Evolutionary conservation across 2,113 vertebrate species (phyloP).

Genomic region (Sturnus vulgaris): DNA sequence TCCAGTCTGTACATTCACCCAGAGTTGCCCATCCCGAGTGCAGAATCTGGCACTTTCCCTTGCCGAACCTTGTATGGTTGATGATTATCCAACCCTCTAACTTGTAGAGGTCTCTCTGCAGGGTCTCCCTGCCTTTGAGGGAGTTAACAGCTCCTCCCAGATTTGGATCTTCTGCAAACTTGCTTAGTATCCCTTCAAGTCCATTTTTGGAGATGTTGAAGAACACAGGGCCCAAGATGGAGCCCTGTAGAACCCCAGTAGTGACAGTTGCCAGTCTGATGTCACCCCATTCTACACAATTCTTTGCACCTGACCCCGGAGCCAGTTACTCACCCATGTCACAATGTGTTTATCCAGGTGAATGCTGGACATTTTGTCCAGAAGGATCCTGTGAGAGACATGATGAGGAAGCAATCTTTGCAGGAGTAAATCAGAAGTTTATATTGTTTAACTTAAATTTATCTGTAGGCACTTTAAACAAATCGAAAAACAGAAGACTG

Average conservation of each 20-base stretch:
- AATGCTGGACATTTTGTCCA: not conserved
- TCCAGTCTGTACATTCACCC: too few species aligned
- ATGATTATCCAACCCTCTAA: not conserved
- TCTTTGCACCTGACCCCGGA: not conserved
- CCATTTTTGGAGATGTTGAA: rapidly evolving
- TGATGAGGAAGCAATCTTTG: not conserved
- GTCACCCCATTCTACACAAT: too few species aligned
- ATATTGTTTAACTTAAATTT: not conserved
- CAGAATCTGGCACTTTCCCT: not conserved
- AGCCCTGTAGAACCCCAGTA: not conserved
- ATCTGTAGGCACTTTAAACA: not conserved
- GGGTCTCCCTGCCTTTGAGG: not conserved
- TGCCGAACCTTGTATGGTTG: not conserved
- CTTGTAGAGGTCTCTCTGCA: not conserved
- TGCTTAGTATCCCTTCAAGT: not conserved
- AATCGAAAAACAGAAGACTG: not conserved
- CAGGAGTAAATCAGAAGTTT: not conserved
- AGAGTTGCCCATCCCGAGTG: not conserved
- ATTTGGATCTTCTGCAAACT: not conserved
- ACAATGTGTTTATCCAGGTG: not conserved
- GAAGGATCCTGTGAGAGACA: not conserved
- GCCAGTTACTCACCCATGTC: not conserved
- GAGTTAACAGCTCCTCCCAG: not conserved
- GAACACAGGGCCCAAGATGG: not conserved
- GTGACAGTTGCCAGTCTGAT: not conserved